phyloP scores from a whole-genome alignment of 1,140 invertebrate genomes.

The Anastatus disparis region DNA sequence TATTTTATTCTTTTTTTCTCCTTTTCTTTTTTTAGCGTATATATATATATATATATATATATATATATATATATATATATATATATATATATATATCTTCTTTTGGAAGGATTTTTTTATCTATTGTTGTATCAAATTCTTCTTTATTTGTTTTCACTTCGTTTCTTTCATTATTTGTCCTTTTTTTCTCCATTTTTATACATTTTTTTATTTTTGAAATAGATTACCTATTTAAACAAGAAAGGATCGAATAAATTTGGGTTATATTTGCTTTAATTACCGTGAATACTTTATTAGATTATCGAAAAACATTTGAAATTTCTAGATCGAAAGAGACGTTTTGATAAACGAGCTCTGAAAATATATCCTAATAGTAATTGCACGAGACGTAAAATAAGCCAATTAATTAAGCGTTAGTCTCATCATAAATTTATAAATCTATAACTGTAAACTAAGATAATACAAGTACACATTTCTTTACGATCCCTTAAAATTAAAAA shows the following conservation, averaged over 20 bases:
- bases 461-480: too few species aligned
- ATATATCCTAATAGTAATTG: too few species aligned
- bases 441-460: too few species aligned
- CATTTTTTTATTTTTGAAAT: not conserved
- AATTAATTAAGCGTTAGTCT: too few species aligned
- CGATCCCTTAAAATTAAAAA: too few species aligned
- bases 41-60: too few species aligned
- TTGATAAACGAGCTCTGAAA: too few species aligned
- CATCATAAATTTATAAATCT: too few species aligned
- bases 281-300: not conserved
- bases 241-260: not conserved
- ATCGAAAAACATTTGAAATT: not conserved
- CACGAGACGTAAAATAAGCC: too few species aligned
- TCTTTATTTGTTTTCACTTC: not conserved
- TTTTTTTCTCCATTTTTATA: not conserved
- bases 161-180: not conserved
- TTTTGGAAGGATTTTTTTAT: not conserved
- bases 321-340: too few species aligned
- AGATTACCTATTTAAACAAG: too few species aligned
- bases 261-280: not conserved
- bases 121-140: not conserved
- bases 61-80: too few species aligned
- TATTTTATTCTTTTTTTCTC: not conserved
- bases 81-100: not conserved
- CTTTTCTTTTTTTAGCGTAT: not conserved